phyloP scores from a whole-genome alignment of 2,113 vertebrate species.

The Danionella cerebrum region DNA sequence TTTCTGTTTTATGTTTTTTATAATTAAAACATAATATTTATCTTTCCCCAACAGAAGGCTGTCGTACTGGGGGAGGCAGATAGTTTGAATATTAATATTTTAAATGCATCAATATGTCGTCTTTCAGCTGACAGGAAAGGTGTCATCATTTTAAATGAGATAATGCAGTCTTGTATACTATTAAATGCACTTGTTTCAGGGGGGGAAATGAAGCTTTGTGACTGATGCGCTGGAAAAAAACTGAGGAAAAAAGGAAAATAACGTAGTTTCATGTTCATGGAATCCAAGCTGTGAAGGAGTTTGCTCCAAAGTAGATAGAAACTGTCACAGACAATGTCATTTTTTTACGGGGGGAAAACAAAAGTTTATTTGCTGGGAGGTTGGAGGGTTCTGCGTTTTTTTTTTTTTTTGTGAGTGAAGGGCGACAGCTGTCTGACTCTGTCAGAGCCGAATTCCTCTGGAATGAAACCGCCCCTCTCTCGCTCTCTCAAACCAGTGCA shows the following conservation, averaged over 20 bases:
- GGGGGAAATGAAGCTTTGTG: not conserved
- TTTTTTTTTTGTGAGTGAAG: conserved; percentile 38
- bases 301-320: not conserved
- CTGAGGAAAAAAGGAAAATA: not conserved
- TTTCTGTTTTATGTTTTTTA: conserved; percentile 77
- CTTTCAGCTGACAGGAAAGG: conserved; percentile 46
- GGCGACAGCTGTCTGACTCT: conserved; percentile 67
- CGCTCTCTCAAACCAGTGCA: conserved; percentile 27
- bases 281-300: not conserved
- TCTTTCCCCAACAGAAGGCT: conserved; percentile 76
- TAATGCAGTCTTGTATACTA: conserved; percentile 30
- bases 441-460: conserved; percentile 61
- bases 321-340: conserved; percentile 16
- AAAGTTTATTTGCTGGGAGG: conserved; percentile 24
- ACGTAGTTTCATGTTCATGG: not conserved
- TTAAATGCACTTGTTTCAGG: conserved; percentile 23
- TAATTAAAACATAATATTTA: conserved; percentile 81
- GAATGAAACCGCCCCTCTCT: conserved; percentile 53
- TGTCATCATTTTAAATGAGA: conserved; percentile 57
- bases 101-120: conserved; percentile 70
- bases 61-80: conserved; percentile 68
- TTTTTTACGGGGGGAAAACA: not conserved
- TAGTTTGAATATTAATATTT: conserved; percentile 74
- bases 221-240: not conserved
- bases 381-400: conserved; percentile 20